A percentile compares a stretch with the other conserved stretches of the same genome.
These are phyloP conservation scores for Cynopterus sphinx DNA, from an alignment of 2,797 vertebrate species.

Conservation along the genomic window DNA sequence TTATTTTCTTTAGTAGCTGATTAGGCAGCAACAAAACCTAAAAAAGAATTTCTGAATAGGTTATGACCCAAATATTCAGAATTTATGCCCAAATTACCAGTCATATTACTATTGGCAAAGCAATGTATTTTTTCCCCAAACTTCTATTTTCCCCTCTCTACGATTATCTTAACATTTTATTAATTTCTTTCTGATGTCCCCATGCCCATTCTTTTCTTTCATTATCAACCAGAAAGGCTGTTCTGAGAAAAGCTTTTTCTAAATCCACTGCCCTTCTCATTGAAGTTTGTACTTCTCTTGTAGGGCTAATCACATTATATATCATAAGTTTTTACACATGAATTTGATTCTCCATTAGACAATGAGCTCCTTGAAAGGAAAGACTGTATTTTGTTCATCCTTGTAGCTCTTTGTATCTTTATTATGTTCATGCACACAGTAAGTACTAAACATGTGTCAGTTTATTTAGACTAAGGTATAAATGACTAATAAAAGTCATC, in stretches of 20 bases:
- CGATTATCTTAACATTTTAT: slow-evolving; percentile 2
- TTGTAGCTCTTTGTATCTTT: neutral
- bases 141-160: neutral
- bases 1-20: neutral
- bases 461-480: neutral
- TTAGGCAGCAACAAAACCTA: neutral
- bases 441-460: neutral
- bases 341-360: slow-evolving; percentile 7
- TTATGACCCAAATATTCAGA: neutral
- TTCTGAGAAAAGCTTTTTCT: neutral
- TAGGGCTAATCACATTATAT: neutral
- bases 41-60: neutral
- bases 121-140: neutral
- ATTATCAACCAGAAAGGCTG: neutral
- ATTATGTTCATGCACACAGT: neutral
- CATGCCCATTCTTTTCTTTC: neutral
- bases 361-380: neutral
- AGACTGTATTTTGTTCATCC: neutral
- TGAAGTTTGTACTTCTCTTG: neutral
- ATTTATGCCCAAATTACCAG: neutral
- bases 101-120: neutral
- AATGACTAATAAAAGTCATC: neutral
- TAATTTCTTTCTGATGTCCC: neutral
- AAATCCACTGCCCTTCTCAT: neutral
- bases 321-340: neutral